phyloP scores from a whole-genome alignment of 2,888 invertebrate species.

The Cerastis leucographa region DNA sequence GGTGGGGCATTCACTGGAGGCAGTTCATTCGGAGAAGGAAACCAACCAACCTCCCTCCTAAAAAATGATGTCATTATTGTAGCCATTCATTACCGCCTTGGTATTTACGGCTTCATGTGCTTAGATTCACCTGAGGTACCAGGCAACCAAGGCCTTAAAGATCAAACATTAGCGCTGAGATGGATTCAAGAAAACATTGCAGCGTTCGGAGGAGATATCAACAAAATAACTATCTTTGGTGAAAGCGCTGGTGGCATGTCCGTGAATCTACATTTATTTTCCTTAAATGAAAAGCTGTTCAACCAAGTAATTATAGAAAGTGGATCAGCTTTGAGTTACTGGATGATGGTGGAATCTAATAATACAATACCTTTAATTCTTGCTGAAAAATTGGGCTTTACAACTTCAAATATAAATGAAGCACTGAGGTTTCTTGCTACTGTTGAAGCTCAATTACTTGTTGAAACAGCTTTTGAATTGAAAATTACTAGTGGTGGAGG shows the following conservation, averaged over 20 bases:
- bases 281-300: conserved; percentile 47
- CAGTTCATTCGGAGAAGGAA: background rate
- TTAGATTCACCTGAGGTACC: conserved; percentile 66
- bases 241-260: conserved; percentile 71
- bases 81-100: conserved; percentile 48
- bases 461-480: conserved; percentile 13
- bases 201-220: conserved; percentile 67
- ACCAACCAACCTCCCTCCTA: conserved; percentile 24
- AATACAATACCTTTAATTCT: conserved; percentile 32
- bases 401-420: conserved; percentile 27
- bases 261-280: conserved; percentile 50
- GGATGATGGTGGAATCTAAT: conserved; percentile 50
- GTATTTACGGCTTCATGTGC: conserved; percentile 71
- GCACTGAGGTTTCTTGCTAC: conserved; percentile 38
- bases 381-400: conserved; percentile 27
- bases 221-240: conserved; percentile 68
- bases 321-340: conserved; percentile 47
- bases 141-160: conserved; percentile 76
- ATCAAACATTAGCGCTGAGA: conserved; percentile 69
- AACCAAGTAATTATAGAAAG: conserved; percentile 49
- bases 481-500: conserved; percentile 8
- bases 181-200: conserved; percentile 75
- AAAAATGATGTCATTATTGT: conserved; percentile 51
- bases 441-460: conserved; percentile 20
- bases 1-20: conserved; percentile 43